phyloP scores from a whole-genome alignment of 2,797 vertebrate species.

The Pogonophryne albipinna region DNA sequence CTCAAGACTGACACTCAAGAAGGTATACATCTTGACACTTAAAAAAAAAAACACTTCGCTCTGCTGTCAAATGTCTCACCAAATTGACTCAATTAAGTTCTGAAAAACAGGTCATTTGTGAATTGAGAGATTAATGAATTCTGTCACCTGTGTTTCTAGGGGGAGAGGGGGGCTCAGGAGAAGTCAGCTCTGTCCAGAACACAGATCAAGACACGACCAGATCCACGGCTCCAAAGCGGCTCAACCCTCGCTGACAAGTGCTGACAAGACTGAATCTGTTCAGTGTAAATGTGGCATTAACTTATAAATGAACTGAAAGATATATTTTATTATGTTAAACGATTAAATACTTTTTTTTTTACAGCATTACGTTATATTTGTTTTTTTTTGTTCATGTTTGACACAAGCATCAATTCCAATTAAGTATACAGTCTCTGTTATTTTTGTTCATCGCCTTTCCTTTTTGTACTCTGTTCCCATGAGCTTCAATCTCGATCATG shows the following conservation, averaged over 20 bases:
- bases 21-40: conserved; percentile 77
- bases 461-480: not conserved
- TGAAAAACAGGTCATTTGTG: not conserved
- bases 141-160: conserved; percentile 78
- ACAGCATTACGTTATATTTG: conserved; percentile 63
- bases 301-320: conserved; percentile 82
- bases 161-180: conserved; percentile 90
- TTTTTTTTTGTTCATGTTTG: conserved; percentile 48
- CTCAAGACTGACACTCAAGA: conserved; percentile 80
- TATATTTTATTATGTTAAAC: conserved; percentile 86
- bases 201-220: conserved; percentile 83
- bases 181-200: conserved; percentile 83
- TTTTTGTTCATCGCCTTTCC: conserved; percentile 9
- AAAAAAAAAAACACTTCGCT: not conserved
- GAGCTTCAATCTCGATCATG: not conserved
- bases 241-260: conserved; percentile 92
- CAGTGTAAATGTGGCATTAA: conserved; percentile 87
- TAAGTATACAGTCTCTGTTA: conserved; percentile 37
- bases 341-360: conserved; percentile 70
- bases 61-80: not conserved
- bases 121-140: not conserved
- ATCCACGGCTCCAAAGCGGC: conserved; percentile 85
- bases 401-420: conserved; percentile 48
- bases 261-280: conserved; percentile 49
- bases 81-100: not conserved